Conservation (phyloP, 92 coral and sea anemone genomes). For the Epizoanthus ramosus region DNA sequence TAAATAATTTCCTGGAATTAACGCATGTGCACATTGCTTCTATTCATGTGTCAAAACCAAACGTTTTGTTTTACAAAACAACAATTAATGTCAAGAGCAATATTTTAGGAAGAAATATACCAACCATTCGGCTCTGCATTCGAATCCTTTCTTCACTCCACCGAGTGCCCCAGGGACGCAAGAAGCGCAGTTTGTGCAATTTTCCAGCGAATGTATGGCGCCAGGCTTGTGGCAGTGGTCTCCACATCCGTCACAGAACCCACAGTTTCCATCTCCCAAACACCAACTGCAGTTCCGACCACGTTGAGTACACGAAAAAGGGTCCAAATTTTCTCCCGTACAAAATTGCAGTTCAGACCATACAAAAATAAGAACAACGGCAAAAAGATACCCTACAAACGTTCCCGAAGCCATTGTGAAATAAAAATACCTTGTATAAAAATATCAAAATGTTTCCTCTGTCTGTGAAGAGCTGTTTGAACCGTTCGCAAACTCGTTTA, state of each 20-base stretch:
- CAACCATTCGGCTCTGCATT: constrained; percentile 95
- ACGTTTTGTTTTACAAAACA: too few relatives aligned
- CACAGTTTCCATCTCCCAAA: constrained; percentile 96
- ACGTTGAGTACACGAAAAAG: constrained; percentile 64
- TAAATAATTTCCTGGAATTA: too few relatives aligned
- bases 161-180: constrained; percentile 97
- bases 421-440: constrained; percentile 13
- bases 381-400: constrained; percentile 6
- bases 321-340: constrained; percentile 36
- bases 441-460: background rate
- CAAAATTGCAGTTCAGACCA: constrained; percentile 25
- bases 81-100: too few relatives aligned
- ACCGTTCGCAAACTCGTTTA: background rate
- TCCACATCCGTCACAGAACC: constrained; percentile 96
- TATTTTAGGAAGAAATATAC: constrained; percentile 13
- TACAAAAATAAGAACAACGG: background rate
- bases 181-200: constrained; percentile 95
- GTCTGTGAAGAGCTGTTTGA: constrained; percentile 24
- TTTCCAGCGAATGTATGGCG: constrained; percentile 80
- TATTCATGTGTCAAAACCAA: too few relatives aligned
- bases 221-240: constrained; percentile 94
- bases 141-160: constrained; percentile 86
- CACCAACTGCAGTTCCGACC: constrained; percentile 97
- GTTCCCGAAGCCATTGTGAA: constrained; percentile 29
- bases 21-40: too few relatives aligned